These are phyloP conservation scores for Oenanthe oenanthe DNA, from an alignment of 2,113 vertebrate genomes.

Conservation along the genomic window DNA sequence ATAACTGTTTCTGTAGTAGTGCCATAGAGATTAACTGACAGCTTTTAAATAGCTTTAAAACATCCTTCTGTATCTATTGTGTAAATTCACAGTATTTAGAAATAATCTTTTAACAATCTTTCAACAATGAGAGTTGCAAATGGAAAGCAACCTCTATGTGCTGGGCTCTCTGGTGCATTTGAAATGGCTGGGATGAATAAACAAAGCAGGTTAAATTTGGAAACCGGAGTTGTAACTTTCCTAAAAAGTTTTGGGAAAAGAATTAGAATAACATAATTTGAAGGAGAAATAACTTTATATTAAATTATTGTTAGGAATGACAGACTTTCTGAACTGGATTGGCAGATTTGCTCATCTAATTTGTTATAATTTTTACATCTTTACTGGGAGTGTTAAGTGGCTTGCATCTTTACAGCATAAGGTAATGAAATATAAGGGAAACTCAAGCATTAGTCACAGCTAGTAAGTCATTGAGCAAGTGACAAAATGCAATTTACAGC, in stretches of 20 bases:
- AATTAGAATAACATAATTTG: neutral
- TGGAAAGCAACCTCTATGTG: rapidly evolving
- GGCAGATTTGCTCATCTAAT: neutral
- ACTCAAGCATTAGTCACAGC: neutral
- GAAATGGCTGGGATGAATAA: neutral
- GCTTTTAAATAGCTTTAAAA: neutral
- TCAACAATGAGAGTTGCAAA: neutral
- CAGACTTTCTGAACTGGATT: neutral
- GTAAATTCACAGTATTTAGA: neutral
- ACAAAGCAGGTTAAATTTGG: neutral
- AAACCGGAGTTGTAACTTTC: neutral
- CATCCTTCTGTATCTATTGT: neutral
- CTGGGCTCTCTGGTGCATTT: neutral
- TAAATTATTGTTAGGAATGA: neutral
- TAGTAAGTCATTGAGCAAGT: neutral
- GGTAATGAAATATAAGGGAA: neutral
- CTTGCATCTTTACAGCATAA: neutral
- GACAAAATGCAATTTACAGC: neutral
- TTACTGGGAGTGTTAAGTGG: neutral
- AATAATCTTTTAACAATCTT: neutral
- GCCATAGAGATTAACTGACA: neutral
- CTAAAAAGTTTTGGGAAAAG: neutral
- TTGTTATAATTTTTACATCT: neutral
- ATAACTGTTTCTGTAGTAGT: neutral
- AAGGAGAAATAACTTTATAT: neutral